phyloP scores from a whole-genome alignment of 1,140 invertebrate species.

The Chelonus insularis region DNA sequence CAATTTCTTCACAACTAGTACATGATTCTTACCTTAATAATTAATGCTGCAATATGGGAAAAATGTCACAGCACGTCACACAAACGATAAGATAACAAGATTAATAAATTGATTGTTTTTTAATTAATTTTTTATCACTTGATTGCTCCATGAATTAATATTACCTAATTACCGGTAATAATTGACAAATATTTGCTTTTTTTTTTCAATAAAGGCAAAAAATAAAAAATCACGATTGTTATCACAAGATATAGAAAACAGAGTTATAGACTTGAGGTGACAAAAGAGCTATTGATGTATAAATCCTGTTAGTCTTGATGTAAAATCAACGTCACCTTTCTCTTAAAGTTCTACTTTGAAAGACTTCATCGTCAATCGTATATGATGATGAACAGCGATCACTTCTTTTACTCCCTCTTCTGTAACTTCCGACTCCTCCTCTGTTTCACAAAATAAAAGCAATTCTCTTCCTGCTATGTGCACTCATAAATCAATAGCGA shows the following conservation, averaged over 20 bases:
- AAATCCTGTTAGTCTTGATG: constrained; percentile 22
- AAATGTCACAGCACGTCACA: no score
- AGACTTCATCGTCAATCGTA: constrained; percentile 27
- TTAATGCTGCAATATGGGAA: no score
- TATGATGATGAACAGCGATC: constrained; percentile 18
- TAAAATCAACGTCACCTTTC: constrained; percentile 31
- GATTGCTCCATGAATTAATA: background rate
- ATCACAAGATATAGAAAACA: background rate
- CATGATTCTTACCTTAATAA: no score
- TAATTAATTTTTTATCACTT: background rate
- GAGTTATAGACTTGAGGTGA: background rate
- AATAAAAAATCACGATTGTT: no score
- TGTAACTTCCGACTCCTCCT: constrained; percentile 17
- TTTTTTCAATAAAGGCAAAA: no score
- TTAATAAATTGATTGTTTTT: background rate
- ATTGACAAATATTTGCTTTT: background rate
- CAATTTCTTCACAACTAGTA: no score
- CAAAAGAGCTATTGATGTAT: constrained; percentile 21
- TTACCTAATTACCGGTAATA: background rate
- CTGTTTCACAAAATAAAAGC: background rate
- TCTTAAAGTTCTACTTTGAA: constrained; percentile 35
- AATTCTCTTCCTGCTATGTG: background rate
- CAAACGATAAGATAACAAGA: no score
- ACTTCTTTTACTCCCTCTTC: constrained; percentile 29
- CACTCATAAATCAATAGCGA: no score